Conservation (phyloP, 2,113 vertebrate species). For the Aegithalos caudatus region DNA sequence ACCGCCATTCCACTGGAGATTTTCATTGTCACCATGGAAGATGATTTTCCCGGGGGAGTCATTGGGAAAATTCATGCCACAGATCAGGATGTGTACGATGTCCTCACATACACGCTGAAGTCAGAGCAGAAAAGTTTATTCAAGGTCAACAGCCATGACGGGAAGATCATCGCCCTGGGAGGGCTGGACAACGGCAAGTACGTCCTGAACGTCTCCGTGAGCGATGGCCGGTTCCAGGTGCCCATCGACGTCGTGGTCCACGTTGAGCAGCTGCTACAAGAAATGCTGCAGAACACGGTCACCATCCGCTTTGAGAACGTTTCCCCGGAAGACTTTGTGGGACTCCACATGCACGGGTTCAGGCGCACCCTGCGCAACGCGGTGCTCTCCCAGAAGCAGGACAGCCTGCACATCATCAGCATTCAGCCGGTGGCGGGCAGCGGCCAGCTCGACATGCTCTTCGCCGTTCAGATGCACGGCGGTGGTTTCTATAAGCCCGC, state of each 20-base stretch:
- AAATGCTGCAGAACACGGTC: conserved; percentile 90
- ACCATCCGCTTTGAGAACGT: conserved; percentile 92
- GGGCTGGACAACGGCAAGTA: conserved; percentile 91
- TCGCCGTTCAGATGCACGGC: conserved; percentile 83
- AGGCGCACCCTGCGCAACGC: conserved; percentile 80
- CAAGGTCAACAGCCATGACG: conserved; percentile 90
- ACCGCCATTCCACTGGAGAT: conserved; percentile 89
- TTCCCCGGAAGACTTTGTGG: conserved; percentile 91
- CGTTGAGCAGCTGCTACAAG: conserved; percentile 84
- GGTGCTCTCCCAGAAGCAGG: conserved; percentile 83
- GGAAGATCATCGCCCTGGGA: conserved; percentile 91
- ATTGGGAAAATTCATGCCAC: conserved; percentile 96
- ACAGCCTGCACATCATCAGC: conserved; percentile 89
- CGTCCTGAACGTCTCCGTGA: conserved; percentile 88
- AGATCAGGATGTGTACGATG: conserved; percentile 93
- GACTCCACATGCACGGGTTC: conserved; percentile 84
- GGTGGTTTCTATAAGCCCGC: conserved; percentile 89
- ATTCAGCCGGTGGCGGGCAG: conserved; percentile 89
- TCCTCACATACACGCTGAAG: conserved; percentile 85
- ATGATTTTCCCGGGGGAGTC: conserved; percentile 95
- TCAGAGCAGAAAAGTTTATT: conserved; percentile 93
- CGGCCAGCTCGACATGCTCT: conserved; percentile 91
- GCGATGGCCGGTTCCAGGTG: conserved; percentile 91
- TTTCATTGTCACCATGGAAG: conserved; percentile 95
- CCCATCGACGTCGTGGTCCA: conserved; percentile 87